Evolutionary conservation across 2,888 invertebrate species (phyloP).

Genomic region (Drosophila paramelanica): DNA sequence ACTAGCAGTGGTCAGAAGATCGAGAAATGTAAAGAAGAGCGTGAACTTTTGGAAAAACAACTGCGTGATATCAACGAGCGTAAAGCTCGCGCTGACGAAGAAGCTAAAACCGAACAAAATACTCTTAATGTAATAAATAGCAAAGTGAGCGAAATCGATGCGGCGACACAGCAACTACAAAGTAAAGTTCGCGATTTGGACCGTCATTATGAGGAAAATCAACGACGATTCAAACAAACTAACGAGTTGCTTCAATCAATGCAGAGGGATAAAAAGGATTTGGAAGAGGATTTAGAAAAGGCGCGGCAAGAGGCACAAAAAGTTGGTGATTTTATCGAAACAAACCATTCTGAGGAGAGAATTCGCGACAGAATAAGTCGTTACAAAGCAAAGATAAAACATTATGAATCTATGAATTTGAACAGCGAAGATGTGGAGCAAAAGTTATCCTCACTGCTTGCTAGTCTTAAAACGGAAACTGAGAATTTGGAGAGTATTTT

Average conservation of each 20-base stretch:
- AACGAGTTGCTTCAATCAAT: conserved; percentile 38
- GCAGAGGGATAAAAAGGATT: conserved; percentile 20
- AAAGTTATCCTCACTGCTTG: conserved; percentile 21
- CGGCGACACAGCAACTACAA: conserved; percentile 53
- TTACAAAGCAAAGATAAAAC: conserved; percentile 76
- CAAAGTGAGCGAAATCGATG: conserved; percentile 80
- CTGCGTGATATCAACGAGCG: conserved; percentile 75
- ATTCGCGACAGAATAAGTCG: conserved; percentile 82
- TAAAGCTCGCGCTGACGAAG: conserved; percentile 40
- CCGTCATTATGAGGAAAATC: conserved; percentile 48
- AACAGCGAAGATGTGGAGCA: conserved; percentile 65
- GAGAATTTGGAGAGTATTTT: conserved; percentile 12
- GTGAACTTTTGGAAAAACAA: conserved; percentile 78
- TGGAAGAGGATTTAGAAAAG: conserved; percentile 43
- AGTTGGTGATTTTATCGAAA: conserved; percentile 78
- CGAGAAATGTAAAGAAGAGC: conserved; percentile 82
- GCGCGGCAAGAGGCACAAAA: conserved; percentile 63
- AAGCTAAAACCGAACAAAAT: conserved; percentile 43
- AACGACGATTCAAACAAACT: conserved; percentile 41
- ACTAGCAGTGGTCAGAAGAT: conserved; percentile 48
- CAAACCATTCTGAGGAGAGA: conserved; percentile 83
- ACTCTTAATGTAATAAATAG: conserved; percentile 83
- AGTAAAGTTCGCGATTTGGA: conserved; percentile 62
- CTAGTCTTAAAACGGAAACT: conserved; percentile 2
- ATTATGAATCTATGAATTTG: conserved; percentile 73